Conservation (phyloP, 2,888 invertebrate genomes). For the Margaritifera margaritifera region DNA sequence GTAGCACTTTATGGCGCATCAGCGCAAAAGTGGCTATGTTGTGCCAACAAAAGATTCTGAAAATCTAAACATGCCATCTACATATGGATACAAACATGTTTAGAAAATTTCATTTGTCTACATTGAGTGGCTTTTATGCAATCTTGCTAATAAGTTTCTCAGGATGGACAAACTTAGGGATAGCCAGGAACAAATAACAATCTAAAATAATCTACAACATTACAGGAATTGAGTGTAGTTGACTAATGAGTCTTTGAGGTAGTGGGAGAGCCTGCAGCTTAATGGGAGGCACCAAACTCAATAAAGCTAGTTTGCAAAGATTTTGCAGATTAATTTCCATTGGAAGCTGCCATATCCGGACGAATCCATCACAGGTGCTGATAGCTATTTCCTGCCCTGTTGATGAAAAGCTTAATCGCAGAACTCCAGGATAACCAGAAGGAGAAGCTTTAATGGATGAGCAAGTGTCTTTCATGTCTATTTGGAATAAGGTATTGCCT, state of each 20-base stretch:
- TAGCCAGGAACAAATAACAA: no score
- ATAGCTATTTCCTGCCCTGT: slow-evolving; percentile 54
- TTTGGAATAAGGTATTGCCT: slow-evolving; percentile 28
- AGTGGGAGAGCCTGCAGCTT: slow-evolving; percentile 45
- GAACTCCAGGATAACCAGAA: slow-evolving; percentile 37
- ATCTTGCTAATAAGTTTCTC: no score
- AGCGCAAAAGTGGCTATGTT: no score
- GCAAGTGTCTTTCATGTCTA: slow-evolving; percentile 38
- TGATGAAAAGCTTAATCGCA: slow-evolving; percentile 48
- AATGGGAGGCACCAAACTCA: slow-evolving; percentile 32
- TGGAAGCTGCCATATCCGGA: slow-evolving; percentile 55
- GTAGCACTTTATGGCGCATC: no score
- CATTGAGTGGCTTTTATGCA: no score
- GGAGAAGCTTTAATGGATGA: slow-evolving; percentile 23
- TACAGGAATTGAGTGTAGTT: slow-evolving; percentile 19
- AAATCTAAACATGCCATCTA: no score
- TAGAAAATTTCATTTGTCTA: no score
- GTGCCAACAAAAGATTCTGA: no score
- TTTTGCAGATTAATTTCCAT: slow-evolving; percentile 41
- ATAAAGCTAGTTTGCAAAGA: slow-evolving; percentile 51
- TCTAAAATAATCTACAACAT: neutral
- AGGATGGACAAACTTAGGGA: no score
- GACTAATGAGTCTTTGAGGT: slow-evolving; percentile 41
- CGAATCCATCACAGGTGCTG: slow-evolving; percentile 53
- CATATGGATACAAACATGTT: no score